These are phyloP conservation scores for Drosophila rubida DNA, from an alignment of 2,888 invertebrate species.

Conservation along the genomic window DNA sequence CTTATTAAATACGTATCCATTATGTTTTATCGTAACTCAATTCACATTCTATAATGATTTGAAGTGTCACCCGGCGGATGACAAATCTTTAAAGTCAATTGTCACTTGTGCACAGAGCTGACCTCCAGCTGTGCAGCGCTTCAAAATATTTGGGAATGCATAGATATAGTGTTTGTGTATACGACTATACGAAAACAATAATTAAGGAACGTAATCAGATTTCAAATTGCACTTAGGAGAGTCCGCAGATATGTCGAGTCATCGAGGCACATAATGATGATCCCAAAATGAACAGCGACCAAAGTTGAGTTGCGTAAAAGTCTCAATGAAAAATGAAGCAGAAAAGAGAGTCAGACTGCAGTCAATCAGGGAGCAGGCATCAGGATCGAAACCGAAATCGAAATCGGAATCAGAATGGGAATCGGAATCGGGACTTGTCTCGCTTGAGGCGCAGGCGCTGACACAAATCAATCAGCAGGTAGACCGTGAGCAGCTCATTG, in stretches of 20 bases:
- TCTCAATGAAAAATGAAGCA: slow-evolving; percentile 69
- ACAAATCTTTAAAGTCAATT: slow-evolving; percentile 18
- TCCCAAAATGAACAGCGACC: slow-evolving; percentile 45
- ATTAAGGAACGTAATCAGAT: slow-evolving; percentile 61
- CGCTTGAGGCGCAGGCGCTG: slow-evolving; percentile 60
- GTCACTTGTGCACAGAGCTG: slow-evolving; percentile 9
- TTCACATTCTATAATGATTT: neutral
- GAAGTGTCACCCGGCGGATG: neutral
- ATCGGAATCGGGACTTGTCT: slow-evolving; percentile 49
- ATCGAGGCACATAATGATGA: slow-evolving; percentile 66
- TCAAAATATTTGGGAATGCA: slow-evolving; percentile 44
- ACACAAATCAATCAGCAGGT: slow-evolving; percentile 73
- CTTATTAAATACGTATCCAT: neutral
- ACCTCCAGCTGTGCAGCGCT: slow-evolving; percentile 50
- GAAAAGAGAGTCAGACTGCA: neutral
- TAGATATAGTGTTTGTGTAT: slow-evolving; percentile 22
- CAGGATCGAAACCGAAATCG: slow-evolving; percentile 13
- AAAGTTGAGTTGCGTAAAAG: slow-evolving; percentile 58
- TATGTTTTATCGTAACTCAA: neutral
- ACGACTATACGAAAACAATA: slow-evolving; percentile 68
- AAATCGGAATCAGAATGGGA: too few relatives aligned
- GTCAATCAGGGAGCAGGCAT: slow-evolving; percentile 58
- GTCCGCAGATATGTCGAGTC: slow-evolving; percentile 49
- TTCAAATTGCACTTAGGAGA: slow-evolving; percentile 25
- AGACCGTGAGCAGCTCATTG: slow-evolving; percentile 46